Evolutionary conservation across 92 coral and sea anemone species (phyloP), one percentile per base, ranked within the genome.

Genomic region (Palythoa caribaeorum): DNA sequence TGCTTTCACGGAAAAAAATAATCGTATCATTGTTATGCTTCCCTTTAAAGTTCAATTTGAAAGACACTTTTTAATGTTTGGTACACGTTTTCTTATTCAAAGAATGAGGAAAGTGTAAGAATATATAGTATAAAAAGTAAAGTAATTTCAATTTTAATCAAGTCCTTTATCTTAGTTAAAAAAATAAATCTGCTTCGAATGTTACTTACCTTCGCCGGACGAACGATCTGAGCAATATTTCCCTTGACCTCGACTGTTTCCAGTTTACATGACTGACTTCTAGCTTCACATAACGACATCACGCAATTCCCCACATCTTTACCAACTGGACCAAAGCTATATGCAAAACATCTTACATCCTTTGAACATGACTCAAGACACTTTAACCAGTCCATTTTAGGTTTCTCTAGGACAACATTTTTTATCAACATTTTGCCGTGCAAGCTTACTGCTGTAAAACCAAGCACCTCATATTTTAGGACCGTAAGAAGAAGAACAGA

Each of bases 281-380:
- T 15, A 20, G 12, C 14, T 81, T 52, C 76, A 66, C 86, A 81
- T 11, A 44, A 44, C 55, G 40, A 5, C 60, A 81, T 37, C 16
- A 20, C 76, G 5, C 75, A 81, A 35, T 48, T 12, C 2, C 86
- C 74, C 1, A 17, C 17, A 19, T 51, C 39, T 13, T 81, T 40
- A 11, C 50, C 35, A 4, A 21, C 5, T 20, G 85, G 72, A 20
- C 40, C 63, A 28, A 19, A 81, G 53, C 62, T 81, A 10, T 81
- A 81, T 69, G 76, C 59, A 1, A 19, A 17, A 68, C 86, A 81
- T 16, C 76, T 66, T 47, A 76, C 1, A 19, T 81, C 85, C 9
- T 13, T 62, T 44, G 73, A 60, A 28, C 85, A 80, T 9, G 38
- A 63, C 35, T 80, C 73, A 39, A 80, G 57, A 44, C 85, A 80